Conservation (phyloP, 1,140 invertebrate species). For the Drosophila nebulosa region DNA sequence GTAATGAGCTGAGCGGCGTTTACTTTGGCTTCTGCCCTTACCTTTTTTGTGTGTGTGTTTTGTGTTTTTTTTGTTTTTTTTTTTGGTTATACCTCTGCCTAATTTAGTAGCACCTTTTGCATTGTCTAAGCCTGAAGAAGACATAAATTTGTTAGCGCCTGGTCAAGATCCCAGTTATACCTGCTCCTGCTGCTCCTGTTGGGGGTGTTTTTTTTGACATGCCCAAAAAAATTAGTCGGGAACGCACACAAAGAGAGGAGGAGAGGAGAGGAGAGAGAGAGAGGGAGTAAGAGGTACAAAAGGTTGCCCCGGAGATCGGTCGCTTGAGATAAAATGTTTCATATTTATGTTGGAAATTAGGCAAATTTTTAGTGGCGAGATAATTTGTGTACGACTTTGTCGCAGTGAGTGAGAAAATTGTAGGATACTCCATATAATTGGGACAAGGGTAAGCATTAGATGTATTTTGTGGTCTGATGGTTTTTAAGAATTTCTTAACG, state of each 20-base stretch:
- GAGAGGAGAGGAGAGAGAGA: no score
- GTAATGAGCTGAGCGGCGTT: constrained; percentile 71
- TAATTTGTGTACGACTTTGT: constrained; percentile 80
- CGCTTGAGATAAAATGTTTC: constrained; percentile 52
- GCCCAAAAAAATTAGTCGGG: constrained; percentile 9
- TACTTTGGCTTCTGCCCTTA: constrained; percentile 39
- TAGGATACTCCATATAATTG: constrained; percentile 26
- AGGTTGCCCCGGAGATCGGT: constrained; percentile 55
- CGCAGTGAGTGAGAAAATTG: constrained; percentile 75
- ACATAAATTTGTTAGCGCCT: constrained; percentile 79
- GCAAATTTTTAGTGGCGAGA: constrained; percentile 79
- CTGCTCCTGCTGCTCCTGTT: constrained; percentile 17
- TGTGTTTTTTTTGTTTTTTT: neutral
- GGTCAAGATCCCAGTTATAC: constrained; percentile 49
- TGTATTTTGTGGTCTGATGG: constrained; percentile 5
- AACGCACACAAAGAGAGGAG: neutral
- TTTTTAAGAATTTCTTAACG: constrained; percentile 19
- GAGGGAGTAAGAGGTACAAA: constrained; percentile 42
- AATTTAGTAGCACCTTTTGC: constrained; percentile 67
- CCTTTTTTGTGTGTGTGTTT: constrained; percentile 11
- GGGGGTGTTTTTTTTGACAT: constrained; percentile 46
- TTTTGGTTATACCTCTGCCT: constrained; percentile 20
- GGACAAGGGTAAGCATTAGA: neutral
- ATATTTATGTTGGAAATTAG: constrained; percentile 79
- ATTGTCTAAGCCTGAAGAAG: constrained; percentile 68